A percentile compares a stretch with the other conserved stretches of the same genome.
These are phyloP conservation scores for Nephrotoma flavescens DNA, from an alignment of 2,888 invertebrate genomes.

Conservation along the genomic window DNA sequence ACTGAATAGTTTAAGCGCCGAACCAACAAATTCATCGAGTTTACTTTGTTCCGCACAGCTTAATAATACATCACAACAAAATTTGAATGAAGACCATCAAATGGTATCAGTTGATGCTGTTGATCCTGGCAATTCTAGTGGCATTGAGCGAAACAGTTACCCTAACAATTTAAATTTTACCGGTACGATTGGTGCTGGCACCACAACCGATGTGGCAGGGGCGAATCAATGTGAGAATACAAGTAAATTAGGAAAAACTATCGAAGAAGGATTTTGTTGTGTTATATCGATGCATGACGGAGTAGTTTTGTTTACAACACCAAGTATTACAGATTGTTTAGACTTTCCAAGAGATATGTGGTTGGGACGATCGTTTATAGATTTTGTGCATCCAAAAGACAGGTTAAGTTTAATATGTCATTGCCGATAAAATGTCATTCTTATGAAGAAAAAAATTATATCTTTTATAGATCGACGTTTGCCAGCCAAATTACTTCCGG, in stretches of 20 bases:
- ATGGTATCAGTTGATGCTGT: not conserved
- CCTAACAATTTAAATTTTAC: not conserved
- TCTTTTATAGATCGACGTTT: constrained; percentile 41
- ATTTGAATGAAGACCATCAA: not conserved
- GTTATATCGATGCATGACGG: constrained; percentile 76
- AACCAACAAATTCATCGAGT: not conserved
- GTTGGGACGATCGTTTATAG: constrained; percentile 72
- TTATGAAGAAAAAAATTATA: no score
- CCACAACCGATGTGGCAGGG: not conserved
- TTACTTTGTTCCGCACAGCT: not conserved
- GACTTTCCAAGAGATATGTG: constrained; percentile 75
- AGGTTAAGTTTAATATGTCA: constrained; percentile 11
- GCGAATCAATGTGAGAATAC: not conserved
- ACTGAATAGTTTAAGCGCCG: not conserved
- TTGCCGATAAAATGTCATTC: not conserved
- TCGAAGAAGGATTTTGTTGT: constrained; percentile 58
- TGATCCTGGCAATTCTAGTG: not conserved
- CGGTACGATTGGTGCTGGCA: not conserved
- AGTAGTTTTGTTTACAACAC: constrained; percentile 59
- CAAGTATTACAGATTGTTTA: constrained; percentile 48
- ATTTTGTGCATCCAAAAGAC: constrained; percentile 70
- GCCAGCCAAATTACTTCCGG: constrained; percentile 59
- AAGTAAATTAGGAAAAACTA: not conserved
- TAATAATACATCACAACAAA: not conserved
- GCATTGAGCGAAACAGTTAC: not conserved